A percentile compares a stretch with the other conserved stretches of the same genome.
Evolutionary conservation across 2,888 invertebrate species (phyloP).

Genomic region (Cheiracanthium punctorium): DNA sequence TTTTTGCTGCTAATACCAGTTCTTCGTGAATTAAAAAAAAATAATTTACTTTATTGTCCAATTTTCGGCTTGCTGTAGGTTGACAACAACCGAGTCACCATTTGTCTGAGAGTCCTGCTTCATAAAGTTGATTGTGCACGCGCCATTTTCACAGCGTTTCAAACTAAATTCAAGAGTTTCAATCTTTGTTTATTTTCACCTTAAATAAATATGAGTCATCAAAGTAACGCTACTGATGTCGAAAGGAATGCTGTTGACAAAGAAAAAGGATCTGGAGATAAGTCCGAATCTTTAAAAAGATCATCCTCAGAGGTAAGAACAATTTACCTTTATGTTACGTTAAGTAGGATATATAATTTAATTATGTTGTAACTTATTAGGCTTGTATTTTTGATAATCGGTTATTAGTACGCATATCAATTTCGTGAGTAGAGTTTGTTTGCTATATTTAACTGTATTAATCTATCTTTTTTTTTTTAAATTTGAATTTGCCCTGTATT

Average conservation of each 20-base stretch:
- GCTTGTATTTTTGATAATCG: too few relatives aligned
- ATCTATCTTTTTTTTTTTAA: too few relatives aligned
- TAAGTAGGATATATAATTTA: too few relatives aligned
- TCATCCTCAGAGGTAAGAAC: constrained; percentile 59
- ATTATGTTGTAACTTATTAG: too few relatives aligned
- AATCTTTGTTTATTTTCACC: constrained; percentile 58
- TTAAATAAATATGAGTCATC: constrained; percentile 47
- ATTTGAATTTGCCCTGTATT: too few relatives aligned
- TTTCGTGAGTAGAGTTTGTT: too few relatives aligned
- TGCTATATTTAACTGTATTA: too few relatives aligned
- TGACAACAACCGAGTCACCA: constrained; percentile 40
- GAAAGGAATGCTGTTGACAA: constrained; percentile 52
- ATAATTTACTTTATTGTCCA: background rate
- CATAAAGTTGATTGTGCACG: constrained; percentile 59
- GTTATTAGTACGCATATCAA: too few relatives aligned
- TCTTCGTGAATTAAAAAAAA: background rate
- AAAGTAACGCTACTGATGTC: constrained; percentile 54
- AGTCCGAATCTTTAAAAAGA: constrained; percentile 60
- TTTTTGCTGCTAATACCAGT: background rate
- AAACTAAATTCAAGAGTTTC: constrained; percentile 38
- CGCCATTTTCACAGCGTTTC: constrained; percentile 64
- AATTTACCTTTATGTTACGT: too few relatives aligned
- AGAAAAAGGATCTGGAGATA: constrained; percentile 59
- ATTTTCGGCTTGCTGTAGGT: constrained; percentile 20
- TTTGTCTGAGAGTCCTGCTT: constrained; percentile 63